Conservation (phyloP, 2,113 vertebrate species). For the Pelobates fuscus region DNA sequence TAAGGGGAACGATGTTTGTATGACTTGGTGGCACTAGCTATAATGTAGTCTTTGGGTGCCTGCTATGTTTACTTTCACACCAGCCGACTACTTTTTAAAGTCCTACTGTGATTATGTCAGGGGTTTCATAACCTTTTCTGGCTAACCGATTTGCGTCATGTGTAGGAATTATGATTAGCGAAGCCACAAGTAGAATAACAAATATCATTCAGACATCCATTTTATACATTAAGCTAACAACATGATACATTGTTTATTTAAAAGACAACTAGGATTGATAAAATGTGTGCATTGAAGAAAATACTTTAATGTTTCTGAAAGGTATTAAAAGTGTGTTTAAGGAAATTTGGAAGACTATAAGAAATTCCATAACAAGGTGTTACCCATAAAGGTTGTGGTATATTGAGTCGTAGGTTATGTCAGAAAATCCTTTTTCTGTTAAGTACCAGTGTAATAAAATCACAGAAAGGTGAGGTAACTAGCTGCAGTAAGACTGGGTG, state of each 20-base stretch:
- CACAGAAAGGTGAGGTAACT: constrained; percentile 27
- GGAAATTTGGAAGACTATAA: not conserved
- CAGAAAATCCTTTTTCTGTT: constrained; percentile 27
- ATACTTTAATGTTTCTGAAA: constrained; percentile 7
- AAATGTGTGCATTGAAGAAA: constrained; percentile 5
- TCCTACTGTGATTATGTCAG: not conserved
- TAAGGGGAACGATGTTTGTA: too few species aligned
- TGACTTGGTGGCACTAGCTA: too few species aligned
- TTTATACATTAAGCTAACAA: not conserved
- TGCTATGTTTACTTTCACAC: not conserved
- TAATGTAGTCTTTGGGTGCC: too few species aligned
- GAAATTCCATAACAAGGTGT: constrained; percentile 33
- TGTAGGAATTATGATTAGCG: constrained; percentile 1
- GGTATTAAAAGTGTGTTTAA: constrained; percentile 8
- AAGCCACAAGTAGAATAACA: constrained; percentile 24
- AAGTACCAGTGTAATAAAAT: constrained; percentile 28
- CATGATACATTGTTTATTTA: constrained; percentile 20
- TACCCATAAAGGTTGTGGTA: constrained; percentile 28
- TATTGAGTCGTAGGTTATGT: constrained; percentile 38
- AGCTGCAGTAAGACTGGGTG: constrained; percentile 4
- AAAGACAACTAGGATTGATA: constrained; percentile 6
- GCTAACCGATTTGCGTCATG: constrained; percentile 29
- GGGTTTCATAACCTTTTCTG: not conserved
- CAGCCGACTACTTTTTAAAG: not conserved
- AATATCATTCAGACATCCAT: constrained; percentile 4